Evolutionary conservation across 1,140 invertebrate species (phyloP).

Genomic region (Zaprionus tsacasi): DNA sequence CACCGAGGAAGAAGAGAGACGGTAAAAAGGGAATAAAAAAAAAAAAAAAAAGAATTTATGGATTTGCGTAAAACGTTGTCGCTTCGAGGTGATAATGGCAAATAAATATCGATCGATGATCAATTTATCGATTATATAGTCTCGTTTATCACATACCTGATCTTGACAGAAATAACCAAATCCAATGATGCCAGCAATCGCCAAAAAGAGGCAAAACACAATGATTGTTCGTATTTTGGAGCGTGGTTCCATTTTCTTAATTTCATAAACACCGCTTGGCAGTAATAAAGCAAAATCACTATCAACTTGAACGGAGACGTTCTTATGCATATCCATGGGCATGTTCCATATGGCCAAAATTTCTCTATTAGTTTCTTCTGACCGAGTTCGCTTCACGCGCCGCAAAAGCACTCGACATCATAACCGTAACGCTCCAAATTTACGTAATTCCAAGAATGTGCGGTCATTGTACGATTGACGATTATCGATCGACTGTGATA

Average conservation of each 20-base stretch:
- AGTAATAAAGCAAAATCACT: conserved; percentile 90
- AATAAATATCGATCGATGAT: conserved; percentile 11
- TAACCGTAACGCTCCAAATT: conserved; percentile 14
- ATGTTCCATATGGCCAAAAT: conserved; percentile 66
- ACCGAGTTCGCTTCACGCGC: not conserved
- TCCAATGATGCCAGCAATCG: conserved; percentile 92
- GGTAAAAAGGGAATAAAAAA: conserved; percentile 19
- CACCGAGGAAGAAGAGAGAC: not conserved
- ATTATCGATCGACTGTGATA: not conserved
- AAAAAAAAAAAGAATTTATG: conserved; percentile 45
- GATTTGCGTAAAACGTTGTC: conserved; percentile 33
- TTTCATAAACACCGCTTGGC: conserved; percentile 89
- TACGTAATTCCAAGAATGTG: not conserved
- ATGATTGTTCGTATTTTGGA: conserved; percentile 90
- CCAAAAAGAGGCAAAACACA: conserved; percentile 90
- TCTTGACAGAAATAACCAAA: conserved; percentile 95
- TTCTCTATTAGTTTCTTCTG: not conserved
- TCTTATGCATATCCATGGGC: conserved; percentile 88
- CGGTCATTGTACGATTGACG: not conserved
- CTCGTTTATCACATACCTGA: conserved; percentile 85
- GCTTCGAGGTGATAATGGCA: conserved; percentile 17
- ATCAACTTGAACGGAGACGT: conserved; percentile 91
- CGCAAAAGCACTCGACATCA: conserved; percentile 1
- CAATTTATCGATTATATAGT: conserved; percentile 32
- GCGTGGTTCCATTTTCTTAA: conserved; percentile 91